Percentiles rank a stretch among this genome's conserved stretches.
Conservation (phyloP, 1,140 invertebrate species). For the Philopotamus ludificatus region DNA sequence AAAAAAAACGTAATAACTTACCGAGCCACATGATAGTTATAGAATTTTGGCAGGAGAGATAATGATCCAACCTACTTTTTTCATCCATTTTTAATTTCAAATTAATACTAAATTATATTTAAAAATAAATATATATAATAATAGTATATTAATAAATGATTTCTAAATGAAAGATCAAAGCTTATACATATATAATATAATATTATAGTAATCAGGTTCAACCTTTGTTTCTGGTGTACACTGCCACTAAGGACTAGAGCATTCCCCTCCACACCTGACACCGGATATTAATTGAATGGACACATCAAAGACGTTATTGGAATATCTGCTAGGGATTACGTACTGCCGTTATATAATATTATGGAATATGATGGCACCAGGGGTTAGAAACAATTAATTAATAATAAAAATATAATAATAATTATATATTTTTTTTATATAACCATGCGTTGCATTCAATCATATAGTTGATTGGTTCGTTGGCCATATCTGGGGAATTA, state of each 20-base stretch:
- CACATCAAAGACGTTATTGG: constrained; percentile 38
- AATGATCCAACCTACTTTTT: too few relatives aligned
- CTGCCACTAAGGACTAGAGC: neutral
- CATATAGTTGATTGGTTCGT: neutral
- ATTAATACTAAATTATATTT: too few relatives aligned
- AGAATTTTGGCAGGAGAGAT: too few relatives aligned
- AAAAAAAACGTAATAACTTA: too few relatives aligned
- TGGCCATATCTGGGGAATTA: neutral
- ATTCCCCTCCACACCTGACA: constrained; percentile 27
- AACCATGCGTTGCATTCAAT: neutral
- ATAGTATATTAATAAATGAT: too few relatives aligned
- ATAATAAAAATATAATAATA: too few relatives aligned
- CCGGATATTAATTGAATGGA: constrained; percentile 38
- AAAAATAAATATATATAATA: too few relatives aligned
- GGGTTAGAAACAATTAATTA: too few relatives aligned
- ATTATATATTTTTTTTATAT: too few relatives aligned
- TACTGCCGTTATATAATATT: neutral
- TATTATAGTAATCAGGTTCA: neutral
- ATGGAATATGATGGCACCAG: neutral
- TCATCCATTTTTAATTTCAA: too few relatives aligned
- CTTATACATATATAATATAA: neutral
- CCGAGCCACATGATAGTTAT: too few relatives aligned
- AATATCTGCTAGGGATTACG: constrained; percentile 32
- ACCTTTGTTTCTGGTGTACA: constrained; percentile 14
- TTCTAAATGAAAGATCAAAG: constrained; percentile 12